A percentile compares a stretch with the other conserved stretches of the same genome.
phyloP scores from a whole-genome alignment of 2,113 vertebrate genomes.

The Peucedramus taeniatus region DNA sequence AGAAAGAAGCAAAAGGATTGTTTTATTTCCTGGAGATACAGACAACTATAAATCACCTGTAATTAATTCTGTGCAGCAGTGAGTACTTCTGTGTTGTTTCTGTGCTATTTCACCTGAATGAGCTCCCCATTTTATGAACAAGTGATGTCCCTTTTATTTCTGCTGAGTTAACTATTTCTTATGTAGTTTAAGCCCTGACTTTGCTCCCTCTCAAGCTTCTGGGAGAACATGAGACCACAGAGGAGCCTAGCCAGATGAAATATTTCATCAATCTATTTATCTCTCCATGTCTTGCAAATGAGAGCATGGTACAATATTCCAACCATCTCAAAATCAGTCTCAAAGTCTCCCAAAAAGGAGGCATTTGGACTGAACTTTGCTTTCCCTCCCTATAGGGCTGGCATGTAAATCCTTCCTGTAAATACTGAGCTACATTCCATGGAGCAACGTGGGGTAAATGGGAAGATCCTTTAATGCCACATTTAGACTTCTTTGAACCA shows the following conservation, averaged over 20 bases:
- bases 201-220: background rate
- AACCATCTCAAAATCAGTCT: background rate
- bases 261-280: background rate
- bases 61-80: background rate
- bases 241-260: background rate
- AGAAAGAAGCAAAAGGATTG: background rate
- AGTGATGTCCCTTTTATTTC: background rate
- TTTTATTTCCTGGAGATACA: background rate
- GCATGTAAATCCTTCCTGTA: background rate
- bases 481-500: background rate
- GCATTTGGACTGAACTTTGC: background rate
- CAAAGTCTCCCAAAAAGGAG: background rate
- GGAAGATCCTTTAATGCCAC: background rate
- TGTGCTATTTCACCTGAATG: background rate
- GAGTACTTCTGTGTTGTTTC: background rate
- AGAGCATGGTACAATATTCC: background rate
- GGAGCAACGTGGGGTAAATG: background rate
- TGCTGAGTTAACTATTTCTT: background rate
- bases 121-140: background rate
- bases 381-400: background rate
- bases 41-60: background rate
- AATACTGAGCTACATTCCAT: accelerated
- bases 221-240: background rate
- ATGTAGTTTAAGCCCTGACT: background rate
- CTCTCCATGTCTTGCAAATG: background rate